phyloP scores from a whole-genome alignment of 2,888 invertebrate species.

The Scaptomyza parva region DNA sequence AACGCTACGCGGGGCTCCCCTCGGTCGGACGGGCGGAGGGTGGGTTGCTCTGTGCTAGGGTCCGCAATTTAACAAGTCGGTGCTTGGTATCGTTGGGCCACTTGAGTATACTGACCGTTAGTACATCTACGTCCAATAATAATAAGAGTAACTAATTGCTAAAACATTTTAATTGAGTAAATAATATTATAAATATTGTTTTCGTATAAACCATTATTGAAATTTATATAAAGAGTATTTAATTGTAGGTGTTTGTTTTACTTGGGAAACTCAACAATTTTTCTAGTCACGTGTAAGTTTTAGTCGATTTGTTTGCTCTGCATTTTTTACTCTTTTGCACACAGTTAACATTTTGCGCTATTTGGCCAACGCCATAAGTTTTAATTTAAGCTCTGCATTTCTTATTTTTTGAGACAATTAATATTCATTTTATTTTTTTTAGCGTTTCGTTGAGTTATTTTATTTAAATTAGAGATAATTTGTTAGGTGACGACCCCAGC shows the following conservation, averaged over 20 bases:
- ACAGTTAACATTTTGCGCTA: constrained; percentile 22
- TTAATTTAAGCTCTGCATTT: constrained; percentile 19
- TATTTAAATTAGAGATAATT: constrained; percentile 54
- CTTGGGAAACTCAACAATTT: constrained; percentile 8
- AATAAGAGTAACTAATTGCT: too few relatives aligned
- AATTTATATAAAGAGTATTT: constrained; percentile 15
- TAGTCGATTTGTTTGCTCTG: constrained; percentile 29
- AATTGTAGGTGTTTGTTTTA: neutral
- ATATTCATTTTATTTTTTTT: constrained; percentile 13
- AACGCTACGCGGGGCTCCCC: too few relatives aligned
- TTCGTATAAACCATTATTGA: neutral
- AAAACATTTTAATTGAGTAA: too few relatives aligned
- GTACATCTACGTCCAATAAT: too few relatives aligned
- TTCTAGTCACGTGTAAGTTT: constrained; percentile 19
- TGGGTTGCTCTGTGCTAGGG: too few relatives aligned
- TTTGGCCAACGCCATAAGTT: constrained; percentile 19
- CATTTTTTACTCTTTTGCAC: constrained; percentile 24
- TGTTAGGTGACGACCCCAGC: constrained; percentile 28
- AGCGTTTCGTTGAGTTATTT: constrained; percentile 31
- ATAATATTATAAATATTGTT: neutral
- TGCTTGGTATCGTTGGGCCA: too few relatives aligned
- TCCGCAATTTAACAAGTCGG: too few relatives aligned
- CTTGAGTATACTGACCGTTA: too few relatives aligned
- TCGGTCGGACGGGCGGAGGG: too few relatives aligned
- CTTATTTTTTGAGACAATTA: constrained; percentile 48